Base-by-base conservation (phyloP, 2,888 invertebrate species). In the Calameuta idolon region DNA sequence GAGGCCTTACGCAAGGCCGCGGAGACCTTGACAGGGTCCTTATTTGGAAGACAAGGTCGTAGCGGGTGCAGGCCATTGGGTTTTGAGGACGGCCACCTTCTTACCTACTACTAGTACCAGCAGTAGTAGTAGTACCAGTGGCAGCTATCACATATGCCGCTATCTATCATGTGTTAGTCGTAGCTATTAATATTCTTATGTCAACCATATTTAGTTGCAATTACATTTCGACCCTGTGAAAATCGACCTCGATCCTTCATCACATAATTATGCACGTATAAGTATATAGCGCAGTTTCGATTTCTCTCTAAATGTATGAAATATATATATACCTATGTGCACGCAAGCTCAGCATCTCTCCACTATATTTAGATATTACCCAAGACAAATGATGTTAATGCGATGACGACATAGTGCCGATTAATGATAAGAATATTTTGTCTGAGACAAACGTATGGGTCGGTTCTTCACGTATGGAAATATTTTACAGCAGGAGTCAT, bases 11-110 rank as follows among this genome's bases (percentile, higher is more conserved):
- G 86, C 87, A 88, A 89, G 87, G 87, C 83, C 87, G 84, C 77
- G 81, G 80, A 86, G 87, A 84, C 90, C 90, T 89, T 89, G 89
- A 82, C 85, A 80, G 83, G 55, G 85, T 87, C 89, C 90, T 87
- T 90, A 90, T 90, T 89, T 85, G 88, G 87, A 82, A 81, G 84
- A 85, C 90, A 90, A 90, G 90, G 90, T 90, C 89, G 87, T 85
- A 84, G 83, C 85, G 80, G 55, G 81, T 83, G 81, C 81, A 83
- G 87, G 88, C 90, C 87, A 89, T 87, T 89, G 87, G 89, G 89
- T 89, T 89, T 90, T 85, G 86, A 87, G 89, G 87, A 87, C 89
- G 87, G 81, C 82, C 83, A 82, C 85, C 55, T 55, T 55, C 55
- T 55, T 55, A 23, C 55, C 55, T 55, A 55, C 55, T 55, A 55